These are phyloP conservation scores for Xiphophorus maculatus DNA, from an alignment of 2,113 vertebrate genomes.

Conservation along the genomic window DNA sequence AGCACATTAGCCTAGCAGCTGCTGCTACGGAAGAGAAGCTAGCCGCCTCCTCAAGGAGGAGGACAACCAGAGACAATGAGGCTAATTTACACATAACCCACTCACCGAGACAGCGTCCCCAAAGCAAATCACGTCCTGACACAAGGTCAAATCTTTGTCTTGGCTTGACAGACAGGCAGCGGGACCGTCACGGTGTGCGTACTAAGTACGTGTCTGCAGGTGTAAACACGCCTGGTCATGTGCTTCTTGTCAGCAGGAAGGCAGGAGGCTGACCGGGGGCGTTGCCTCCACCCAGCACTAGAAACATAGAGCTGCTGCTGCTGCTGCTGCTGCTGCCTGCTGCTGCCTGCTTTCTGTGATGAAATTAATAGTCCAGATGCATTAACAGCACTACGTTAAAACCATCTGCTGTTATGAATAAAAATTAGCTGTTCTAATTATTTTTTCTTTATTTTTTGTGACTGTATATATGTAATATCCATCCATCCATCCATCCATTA, in stretches of 20 bases:
- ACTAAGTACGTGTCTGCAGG: slow-evolving; percentile 44
- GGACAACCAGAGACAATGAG: neutral
- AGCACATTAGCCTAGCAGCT: slow-evolving; percentile 57
- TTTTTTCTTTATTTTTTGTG: neutral
- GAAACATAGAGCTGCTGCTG: slow-evolving; percentile 19
- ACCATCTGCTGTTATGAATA: no score
- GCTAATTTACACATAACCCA: slow-evolving; percentile 23
- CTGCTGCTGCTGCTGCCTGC: neutral
- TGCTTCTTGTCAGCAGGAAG: slow-evolving; percentile 72
- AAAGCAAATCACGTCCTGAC: neutral
- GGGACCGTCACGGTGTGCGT: neutral
- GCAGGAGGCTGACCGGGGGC: slow-evolving; percentile 51
- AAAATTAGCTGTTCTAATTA: no score
- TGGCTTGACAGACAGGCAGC: neutral
- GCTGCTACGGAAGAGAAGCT: slow-evolving; percentile 64
- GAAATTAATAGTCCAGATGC: no score
- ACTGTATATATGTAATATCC: neutral
- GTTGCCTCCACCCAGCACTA: slow-evolving; percentile 12
- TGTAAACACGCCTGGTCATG: slow-evolving; percentile 82
- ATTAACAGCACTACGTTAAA: no score
- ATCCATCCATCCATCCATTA: no score
- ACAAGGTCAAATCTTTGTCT: neutral
- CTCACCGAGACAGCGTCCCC: slow-evolving; percentile 22
- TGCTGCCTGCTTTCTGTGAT: neutral
- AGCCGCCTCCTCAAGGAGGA: neutral